Conservation (phyloP, 1,140 invertebrate genomes). For the Pseudobourletiella spinata region DNA sequence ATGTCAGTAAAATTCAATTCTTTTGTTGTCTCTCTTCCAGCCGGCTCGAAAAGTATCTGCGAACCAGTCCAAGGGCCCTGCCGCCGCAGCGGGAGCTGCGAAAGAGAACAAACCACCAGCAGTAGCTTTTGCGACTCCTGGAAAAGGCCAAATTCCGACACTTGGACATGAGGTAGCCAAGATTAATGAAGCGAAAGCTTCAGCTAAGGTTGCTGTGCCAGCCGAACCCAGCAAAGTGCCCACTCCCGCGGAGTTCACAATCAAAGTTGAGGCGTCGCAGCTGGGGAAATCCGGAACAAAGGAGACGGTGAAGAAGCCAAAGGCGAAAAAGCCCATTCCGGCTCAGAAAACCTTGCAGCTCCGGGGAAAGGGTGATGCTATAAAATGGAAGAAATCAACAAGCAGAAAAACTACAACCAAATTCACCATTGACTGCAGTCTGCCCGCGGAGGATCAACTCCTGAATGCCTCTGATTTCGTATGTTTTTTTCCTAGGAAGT, state of each 20-base stretch:
- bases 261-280: conserved; percentile 5
- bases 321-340: conserved; percentile 12
- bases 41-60: conserved; percentile 23
- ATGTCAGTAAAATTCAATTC: not conserved
- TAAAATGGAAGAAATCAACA: conserved; percentile 92
- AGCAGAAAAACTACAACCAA: conserved; percentile 75
- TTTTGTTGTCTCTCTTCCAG: conserved; percentile 5
- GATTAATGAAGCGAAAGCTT: conserved; percentile 11
- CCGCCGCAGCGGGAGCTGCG: conserved; percentile 11
- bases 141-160: conserved; percentile 11
- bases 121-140: conserved; percentile 10
- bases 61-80: not conserved
- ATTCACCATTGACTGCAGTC: conserved; percentile 94
- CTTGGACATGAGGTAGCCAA: conserved; percentile 10
- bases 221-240: conserved; percentile 13
- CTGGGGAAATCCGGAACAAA: conserved; percentile 7
- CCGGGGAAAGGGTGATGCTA: conserved; percentile 50
- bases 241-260: conserved; percentile 2
- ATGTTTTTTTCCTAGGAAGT: conserved; percentile 52
- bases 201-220: not conserved
- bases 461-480: conserved; percentile 94
- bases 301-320: conserved; percentile 11
- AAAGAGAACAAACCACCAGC: conserved; percentile 25
- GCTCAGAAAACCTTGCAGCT: conserved; percentile 53
- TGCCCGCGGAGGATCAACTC: conserved; percentile 98